phyloP scores from a whole-genome alignment of 2,797 vertebrate species.

The Siniperca obscura region DNA sequence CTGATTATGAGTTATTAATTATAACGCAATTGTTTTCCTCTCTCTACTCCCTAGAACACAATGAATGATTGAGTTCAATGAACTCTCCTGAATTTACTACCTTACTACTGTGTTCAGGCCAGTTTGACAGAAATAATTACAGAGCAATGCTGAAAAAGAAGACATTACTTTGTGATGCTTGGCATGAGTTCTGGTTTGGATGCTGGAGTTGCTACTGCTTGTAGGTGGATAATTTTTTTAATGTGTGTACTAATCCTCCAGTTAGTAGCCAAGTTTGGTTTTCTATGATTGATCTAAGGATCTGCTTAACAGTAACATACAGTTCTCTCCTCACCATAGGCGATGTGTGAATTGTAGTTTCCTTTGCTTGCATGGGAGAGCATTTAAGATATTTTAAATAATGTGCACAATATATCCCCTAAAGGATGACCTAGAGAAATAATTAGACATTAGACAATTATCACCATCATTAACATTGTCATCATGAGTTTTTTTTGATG shows the following conservation, averaged over 20 bases:
- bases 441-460: not conserved
- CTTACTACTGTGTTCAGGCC: not conserved
- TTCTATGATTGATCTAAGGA: no score
- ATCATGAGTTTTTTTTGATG: no score
- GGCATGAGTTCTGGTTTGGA: not conserved
- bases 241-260: not conserved
- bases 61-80: no score
- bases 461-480: not conserved
- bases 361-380: not conserved
- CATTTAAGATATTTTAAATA: not conserved
- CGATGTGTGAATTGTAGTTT: not conserved
- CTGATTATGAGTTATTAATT: not conserved
- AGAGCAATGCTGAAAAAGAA: constrained; percentile 16
- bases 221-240: no score
- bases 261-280: not conserved
- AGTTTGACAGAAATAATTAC: not conserved
- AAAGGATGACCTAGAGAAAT: not conserved
- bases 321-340: no score
- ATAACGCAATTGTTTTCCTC: not conserved
- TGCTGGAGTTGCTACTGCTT: no score
- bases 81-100: no score
- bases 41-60: not conserved
- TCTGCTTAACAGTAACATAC: not conserved
- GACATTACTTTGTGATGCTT: not conserved
- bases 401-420: not conserved